Base-by-base conservation (phyloP, 92 coral and sea anemone species). In the Palythoa grandiflora region DNA sequence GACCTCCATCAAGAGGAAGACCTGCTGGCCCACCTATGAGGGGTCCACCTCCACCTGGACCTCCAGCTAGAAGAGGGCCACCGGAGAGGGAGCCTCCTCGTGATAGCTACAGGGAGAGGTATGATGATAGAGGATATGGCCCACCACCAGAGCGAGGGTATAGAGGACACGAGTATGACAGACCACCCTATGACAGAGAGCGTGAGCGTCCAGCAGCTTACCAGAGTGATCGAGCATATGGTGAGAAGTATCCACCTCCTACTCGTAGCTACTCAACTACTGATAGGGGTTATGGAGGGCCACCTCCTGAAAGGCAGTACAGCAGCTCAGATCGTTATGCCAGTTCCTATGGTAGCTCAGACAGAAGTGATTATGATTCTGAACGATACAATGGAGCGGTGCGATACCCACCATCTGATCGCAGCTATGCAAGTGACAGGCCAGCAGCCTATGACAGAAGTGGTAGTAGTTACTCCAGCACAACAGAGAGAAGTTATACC, bases 261-360 rank as follows among this genome's bases (percentile, higher is more conserved):
- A 89, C 90, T 17, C 93, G 98, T 75, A 78, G 89, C 57, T 95
- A 93, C 83, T 95, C 98, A 21, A 88, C 92, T 70, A 89, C 89
- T 52, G 98, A 94, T 3, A 88, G 96, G 20, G 91, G 97, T 0
- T 94, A 94, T 84, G 98, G 98, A 1, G 95, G 91, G 13, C 98
- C 98, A 65, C 86, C 86, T 65, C 86, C 86, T 19, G 86, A 81
- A 81, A 81, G 86, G 28, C 63, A 71, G 47, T 81, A 81, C 61
- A 81, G 86, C 52, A 81, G 75, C 50, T 65, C 86, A 47, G 86
- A 81, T 21, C 75, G 86, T 13, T 81, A 81, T 50, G 40, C 75
- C n/a, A 48, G 86, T 51, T 47, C 86, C 9, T 81, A 81, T 81
- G 86, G 60, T 21, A 66, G 75, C 44, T 66, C 86, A n/a, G 86